phyloP scores from a whole-genome alignment of 2,113 vertebrate species.

The Telmatochromis bifrenatus region DNA sequence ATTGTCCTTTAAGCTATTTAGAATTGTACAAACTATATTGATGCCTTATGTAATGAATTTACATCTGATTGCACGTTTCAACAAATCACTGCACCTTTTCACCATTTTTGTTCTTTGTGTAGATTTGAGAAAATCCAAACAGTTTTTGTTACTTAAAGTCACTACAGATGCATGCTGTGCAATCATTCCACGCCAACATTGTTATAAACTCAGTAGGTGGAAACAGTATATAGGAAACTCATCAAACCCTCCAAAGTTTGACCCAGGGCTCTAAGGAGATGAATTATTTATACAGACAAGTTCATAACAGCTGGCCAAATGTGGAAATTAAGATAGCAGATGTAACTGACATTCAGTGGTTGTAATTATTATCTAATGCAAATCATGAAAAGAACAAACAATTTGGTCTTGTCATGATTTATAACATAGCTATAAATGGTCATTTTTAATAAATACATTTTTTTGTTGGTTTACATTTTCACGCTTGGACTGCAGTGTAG shows the following conservation, averaged over 20 bases:
- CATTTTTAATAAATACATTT: background rate
- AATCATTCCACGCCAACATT: background rate
- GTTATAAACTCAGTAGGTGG: background rate
- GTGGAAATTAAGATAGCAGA: background rate
- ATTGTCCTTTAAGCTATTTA: background rate
- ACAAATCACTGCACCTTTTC: background rate
- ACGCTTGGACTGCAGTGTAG: background rate
- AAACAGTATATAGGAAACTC: background rate
- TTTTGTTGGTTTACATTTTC: background rate
- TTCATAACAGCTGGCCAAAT: background rate
- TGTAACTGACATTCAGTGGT: background rate
- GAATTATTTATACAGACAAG: background rate
- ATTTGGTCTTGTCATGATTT: background rate
- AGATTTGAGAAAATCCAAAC: background rate
- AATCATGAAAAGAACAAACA: background rate
- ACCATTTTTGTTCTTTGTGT: background rate
- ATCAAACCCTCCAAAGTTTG: background rate
- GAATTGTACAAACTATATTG: background rate
- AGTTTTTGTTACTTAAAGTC: background rate
- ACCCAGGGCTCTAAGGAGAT: background rate
- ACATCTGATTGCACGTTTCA: background rate
- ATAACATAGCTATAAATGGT: background rate
- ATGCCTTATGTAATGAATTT: background rate
- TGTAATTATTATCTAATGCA: background rate
- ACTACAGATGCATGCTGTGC: background rate